Conservation (phyloP, 2,888 invertebrate species). For the Rotaria sp. region DNA sequence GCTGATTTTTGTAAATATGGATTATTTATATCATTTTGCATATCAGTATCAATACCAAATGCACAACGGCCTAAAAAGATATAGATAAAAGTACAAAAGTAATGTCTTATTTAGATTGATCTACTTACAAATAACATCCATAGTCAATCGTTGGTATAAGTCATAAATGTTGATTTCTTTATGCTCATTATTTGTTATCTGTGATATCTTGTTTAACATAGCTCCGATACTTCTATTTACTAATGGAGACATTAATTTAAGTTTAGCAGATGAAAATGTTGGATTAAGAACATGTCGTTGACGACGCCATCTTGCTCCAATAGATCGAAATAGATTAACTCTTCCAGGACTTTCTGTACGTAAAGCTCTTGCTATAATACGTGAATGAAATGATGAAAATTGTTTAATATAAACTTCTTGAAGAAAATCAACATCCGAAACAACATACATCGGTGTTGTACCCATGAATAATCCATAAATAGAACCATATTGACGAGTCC, state of each 20-base stretch:
- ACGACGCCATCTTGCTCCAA: not conserved
- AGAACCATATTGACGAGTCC: not conserved
- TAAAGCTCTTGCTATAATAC: not conserved
- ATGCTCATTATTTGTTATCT: no score
- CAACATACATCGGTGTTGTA: not conserved
- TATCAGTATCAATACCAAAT: not conserved
- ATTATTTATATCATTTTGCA: not conserved
- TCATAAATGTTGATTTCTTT: not conserved
- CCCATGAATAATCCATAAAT: not conserved
- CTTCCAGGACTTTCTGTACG: not conserved
- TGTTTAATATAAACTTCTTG: conserved; percentile 21
- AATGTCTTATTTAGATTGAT: not conserved
- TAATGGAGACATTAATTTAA: not conserved
- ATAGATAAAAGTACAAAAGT: not conserved
- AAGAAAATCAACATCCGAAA: not conserved
- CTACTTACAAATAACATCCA: conserved; percentile 3
- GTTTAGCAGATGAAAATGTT: conserved; percentile 12
- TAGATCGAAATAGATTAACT: not conserved
- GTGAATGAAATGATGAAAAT: not conserved
- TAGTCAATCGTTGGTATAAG: not conserved
- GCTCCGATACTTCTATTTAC: not conserved
- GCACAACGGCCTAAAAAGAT: not conserved
- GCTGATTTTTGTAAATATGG: not conserved
- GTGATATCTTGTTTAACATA: not conserved
- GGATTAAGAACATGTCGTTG: conserved; percentile 22